Evolutionary conservation across 2,113 vertebrate species (phyloP).

Genomic region (Noctilio leporinus): DNA sequence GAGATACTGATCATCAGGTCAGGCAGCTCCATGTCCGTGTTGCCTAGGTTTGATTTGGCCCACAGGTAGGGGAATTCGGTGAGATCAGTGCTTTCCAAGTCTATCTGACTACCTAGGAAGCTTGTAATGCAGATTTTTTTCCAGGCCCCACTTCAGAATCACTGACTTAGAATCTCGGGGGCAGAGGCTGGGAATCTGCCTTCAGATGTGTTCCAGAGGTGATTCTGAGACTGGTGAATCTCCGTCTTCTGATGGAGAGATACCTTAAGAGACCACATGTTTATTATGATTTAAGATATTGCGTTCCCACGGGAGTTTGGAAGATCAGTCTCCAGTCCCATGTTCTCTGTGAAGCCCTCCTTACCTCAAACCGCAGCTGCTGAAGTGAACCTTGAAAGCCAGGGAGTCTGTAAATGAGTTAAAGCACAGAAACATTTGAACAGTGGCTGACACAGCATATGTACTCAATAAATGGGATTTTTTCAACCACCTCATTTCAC

Average conservation of each 20-base stretch:
- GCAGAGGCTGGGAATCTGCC: background rate
- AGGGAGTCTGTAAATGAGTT: background rate
- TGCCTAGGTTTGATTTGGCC: background rate
- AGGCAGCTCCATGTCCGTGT: background rate
- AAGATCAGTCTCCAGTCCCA: background rate
- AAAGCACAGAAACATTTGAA: background rate
- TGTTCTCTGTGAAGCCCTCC: background rate
- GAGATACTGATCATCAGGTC: background rate
- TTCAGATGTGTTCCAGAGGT: background rate
- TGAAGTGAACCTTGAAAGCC: background rate
- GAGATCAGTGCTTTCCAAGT: background rate
- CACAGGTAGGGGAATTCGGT: background rate
- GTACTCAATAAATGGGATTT: background rate
- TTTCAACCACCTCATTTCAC: background rate
- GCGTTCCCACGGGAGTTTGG: rapidly evolving
- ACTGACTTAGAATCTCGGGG: background rate
- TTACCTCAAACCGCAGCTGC: background rate
- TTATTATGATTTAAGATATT: background rate
- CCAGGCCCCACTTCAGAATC: background rate
- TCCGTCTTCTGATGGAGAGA: background rate
- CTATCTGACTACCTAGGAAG: background rate
- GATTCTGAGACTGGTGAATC: background rate
- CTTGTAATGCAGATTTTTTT: background rate
- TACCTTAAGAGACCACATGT: background rate
- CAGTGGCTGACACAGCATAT: background rate